Evolutionary conservation across 2,797 vertebrate species (phyloP), one percentile per base, ranked within the genome.

Genomic region (Cyclopterus lumpus): DNA sequence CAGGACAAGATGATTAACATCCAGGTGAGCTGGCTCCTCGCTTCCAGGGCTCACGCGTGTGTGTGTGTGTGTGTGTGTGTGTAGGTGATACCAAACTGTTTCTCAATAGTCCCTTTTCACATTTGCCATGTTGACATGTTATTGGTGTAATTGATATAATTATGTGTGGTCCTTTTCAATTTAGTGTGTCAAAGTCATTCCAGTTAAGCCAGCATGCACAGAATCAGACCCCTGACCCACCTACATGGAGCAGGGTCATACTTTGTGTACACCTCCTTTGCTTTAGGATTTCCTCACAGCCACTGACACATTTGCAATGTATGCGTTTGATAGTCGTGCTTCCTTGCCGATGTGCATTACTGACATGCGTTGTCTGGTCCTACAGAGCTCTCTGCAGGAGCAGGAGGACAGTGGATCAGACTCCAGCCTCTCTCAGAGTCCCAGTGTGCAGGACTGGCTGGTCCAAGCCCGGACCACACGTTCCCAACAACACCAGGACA

Each of bases 381-480:
- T 90, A 86, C 90, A 99, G 96, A 96, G 94, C n/a, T 94, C 94
- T 20, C 86, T 96, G 18, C 96, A 96, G 85, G 97, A 99, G 84
- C 97, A 96, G 79, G 97, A 98, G 68, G 96, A 97, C 66, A 94
- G 82, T 6, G 92, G 95, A 48, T 91, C 92, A 3, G 97, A 97
- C 85, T 94, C 94, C 0, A 83, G 93, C 38, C 94, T 95, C 26
- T 94, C 95, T 40, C 97, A 96, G 80, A 97, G 96, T 88, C 95
- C 97, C 3, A 96, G 94, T 44, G 93, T 97, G 57, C 97, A 98
- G 91, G 98, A 99, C 86, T 99, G 98, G 98, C 90, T 99, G 92
- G 95, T 92, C 57, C 97, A 98, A 83, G 96, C 97, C 38, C 95
- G 94, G 18, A 96, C 94, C 58, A 95, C 96, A 1, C 93, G 97